phyloP scores from a whole-genome alignment of 2,888 invertebrate genomes.

The Xylota segnis region DNA sequence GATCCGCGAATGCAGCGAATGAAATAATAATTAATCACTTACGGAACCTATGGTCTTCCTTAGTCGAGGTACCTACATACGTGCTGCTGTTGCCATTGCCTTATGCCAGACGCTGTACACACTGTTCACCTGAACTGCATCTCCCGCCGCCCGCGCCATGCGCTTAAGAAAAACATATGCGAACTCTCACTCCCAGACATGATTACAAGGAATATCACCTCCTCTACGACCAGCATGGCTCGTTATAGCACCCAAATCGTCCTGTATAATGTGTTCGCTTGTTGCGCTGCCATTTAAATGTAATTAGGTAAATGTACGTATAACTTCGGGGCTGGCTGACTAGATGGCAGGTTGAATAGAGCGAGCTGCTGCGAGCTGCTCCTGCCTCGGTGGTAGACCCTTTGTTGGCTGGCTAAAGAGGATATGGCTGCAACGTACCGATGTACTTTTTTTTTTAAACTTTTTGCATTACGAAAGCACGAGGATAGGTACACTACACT shows the following conservation, averaged over 20 bases:
- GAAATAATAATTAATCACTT: conserved; percentile 67
- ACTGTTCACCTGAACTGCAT: conserved; percentile 13
- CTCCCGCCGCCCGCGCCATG: conserved; percentile 1
- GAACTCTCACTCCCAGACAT: conserved; percentile 45
- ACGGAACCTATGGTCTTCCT: conserved; percentile 15
- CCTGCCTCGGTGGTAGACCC: neutral
- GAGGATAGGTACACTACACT: conserved; percentile 32
- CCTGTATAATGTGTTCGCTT: conserved; percentile 74
- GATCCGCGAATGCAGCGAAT: conserved; percentile 49
- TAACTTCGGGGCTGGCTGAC: conserved; percentile 60
- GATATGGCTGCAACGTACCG: conserved; percentile 45
- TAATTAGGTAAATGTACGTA: conserved; percentile 78
- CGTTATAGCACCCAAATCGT: conserved; percentile 56
- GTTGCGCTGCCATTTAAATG: conserved; percentile 79
- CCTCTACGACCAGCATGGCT: neutral
- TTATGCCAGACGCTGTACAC: conserved; percentile 13
- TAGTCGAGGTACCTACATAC: conserved; percentile 11
- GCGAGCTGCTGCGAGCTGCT: conserved; percentile 7
- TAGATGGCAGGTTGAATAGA: conserved; percentile 43
- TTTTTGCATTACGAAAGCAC: conserved; percentile 52
- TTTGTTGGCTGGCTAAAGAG: neutral
- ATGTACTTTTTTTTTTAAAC: conserved; percentile 53
- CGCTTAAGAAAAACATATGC: conserved; percentile 55
- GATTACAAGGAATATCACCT: conserved; percentile 50
- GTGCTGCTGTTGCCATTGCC: no score